Conservation (phyloP, 2,797 vertebrate genomes). For the Simalia tracyae region DNA sequence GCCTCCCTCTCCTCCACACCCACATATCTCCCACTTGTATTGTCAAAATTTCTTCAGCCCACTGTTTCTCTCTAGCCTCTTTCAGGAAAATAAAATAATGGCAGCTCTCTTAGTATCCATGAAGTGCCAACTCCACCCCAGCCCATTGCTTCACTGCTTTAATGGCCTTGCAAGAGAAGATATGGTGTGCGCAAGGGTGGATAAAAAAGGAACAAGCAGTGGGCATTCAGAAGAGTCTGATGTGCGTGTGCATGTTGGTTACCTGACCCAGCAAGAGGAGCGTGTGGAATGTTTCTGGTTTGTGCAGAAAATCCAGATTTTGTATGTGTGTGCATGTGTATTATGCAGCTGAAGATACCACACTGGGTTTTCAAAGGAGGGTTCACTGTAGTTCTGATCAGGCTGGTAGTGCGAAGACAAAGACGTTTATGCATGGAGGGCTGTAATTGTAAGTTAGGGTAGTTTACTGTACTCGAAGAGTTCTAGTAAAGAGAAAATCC, state of each 20-base stretch:
- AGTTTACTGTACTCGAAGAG: not conserved
- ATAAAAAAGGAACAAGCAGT: not conserved
- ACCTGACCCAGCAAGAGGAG: not conserved
- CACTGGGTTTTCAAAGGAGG: not conserved
- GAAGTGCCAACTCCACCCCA: not conserved
- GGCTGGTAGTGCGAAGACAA: not conserved
- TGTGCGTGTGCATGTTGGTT: not conserved
- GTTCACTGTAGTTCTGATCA: not conserved
- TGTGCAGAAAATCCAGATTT: not conserved
- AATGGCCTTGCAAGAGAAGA: not conserved
- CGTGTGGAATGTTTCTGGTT: not conserved
- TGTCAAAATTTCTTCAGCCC: not conserved
- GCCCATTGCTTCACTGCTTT: not conserved
- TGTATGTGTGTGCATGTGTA: not conserved
- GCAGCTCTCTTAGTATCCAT: not conserved
- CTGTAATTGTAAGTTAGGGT: not conserved
- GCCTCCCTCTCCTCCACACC: not conserved
- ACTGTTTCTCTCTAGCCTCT: not conserved
- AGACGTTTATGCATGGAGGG: not conserved
- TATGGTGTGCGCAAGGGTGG: not conserved
- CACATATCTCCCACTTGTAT: not conserved
- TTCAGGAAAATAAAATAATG: not conserved
- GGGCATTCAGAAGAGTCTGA: not conserved
- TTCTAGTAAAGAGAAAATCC: not conserved
- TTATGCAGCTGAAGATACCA: not conserved